phyloP scores from a whole-genome alignment of 2,888 invertebrate species.

The Amphipyra tragopoginis region DNA sequence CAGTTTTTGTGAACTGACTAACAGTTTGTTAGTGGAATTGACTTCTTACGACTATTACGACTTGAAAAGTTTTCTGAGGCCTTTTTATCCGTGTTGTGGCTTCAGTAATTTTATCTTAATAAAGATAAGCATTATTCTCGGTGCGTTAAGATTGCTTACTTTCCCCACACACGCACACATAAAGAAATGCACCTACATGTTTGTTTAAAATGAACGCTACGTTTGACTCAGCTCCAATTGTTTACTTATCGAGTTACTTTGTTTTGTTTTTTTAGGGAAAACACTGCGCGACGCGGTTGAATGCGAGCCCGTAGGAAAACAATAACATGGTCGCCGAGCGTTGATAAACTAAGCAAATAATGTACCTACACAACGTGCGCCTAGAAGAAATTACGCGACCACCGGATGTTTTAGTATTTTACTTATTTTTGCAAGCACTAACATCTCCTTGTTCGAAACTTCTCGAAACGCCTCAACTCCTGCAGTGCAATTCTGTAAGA shows the following conservation, averaged over 20 bases:
- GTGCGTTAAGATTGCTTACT: conserved; percentile 28
- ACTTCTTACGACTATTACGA: no score
- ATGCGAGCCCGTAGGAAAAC: conserved; percentile 60
- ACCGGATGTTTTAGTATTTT: conserved; percentile 44
- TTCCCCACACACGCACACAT: conserved; percentile 39
- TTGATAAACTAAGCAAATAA: conserved; percentile 60
- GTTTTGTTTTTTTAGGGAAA: conserved; percentile 80
- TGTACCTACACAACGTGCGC: conserved; percentile 37
- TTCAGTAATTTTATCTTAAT: conserved; percentile 1
- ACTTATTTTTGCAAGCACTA: conserved; percentile 33
- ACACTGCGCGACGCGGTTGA: conserved; percentile 62
- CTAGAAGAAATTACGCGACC: conserved; percentile 43
- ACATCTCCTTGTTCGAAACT: conserved; percentile 17
- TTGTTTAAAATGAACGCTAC: conserved; percentile 55
- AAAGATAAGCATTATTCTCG: conserved; percentile 11
- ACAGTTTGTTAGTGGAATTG: no score
- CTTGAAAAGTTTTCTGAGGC: no score
- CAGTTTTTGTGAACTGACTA: no score
- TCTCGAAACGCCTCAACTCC: no score
- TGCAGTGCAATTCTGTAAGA: no score
- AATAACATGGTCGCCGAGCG: conserved; percentile 56
- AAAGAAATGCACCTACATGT: conserved; percentile 48
- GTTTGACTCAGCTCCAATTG: conserved; percentile 69
- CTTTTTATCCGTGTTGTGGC: not conserved
- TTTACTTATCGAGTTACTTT: conserved; percentile 76